A percentile compares a stretch with the other conserved stretches of the same genome.
These are phyloP conservation scores for Willowsia nigromaculata DNA, from an alignment of 2,888 invertebrate genomes.

Conservation along the genomic window DNA sequence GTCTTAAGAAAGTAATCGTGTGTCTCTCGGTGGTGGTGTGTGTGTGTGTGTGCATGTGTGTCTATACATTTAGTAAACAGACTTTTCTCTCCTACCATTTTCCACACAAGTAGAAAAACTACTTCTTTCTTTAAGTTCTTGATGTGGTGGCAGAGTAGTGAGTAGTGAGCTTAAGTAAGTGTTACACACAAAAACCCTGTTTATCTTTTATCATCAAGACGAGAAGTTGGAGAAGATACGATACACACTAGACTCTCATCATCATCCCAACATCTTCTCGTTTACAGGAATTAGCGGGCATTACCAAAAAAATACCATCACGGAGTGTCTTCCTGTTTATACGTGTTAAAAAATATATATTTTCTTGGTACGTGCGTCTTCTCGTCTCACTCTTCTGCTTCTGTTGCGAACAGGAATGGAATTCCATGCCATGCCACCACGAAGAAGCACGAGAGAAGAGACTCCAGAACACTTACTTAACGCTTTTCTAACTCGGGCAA, in stretches of 20 bases:
- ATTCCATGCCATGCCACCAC: not conserved
- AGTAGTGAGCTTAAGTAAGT: conserved; percentile 35
- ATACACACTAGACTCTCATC: not conserved
- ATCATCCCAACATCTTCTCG: not conserved
- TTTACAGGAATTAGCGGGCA: conserved; percentile 56
- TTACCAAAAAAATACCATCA: conserved; percentile 47
- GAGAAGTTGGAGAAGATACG: too few species aligned
- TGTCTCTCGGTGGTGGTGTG: not conserved
- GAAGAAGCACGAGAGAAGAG: not conserved
- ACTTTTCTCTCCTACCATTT: not conserved
- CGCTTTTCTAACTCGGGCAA: not conserved
- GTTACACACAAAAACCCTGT: conserved; percentile 48
- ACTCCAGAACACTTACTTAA: not conserved
- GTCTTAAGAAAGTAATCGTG: not conserved
- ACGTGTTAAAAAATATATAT: not conserved
- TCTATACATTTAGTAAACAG: not conserved
- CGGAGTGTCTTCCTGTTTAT: not conserved
- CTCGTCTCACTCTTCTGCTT: not conserved
- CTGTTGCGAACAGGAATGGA: too few species aligned
- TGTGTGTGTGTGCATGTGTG: not conserved
- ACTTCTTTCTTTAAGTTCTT: not conserved
- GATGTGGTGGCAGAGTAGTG: too few species aligned
- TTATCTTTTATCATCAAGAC: too few species aligned
- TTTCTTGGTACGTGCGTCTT: not conserved
- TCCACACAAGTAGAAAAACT: not conserved